Evolutionary conservation across 2,888 invertebrate genomes (phyloP), one percentile per base, ranked within the genome.

Genomic region (Thelaira solivaga): DNA sequence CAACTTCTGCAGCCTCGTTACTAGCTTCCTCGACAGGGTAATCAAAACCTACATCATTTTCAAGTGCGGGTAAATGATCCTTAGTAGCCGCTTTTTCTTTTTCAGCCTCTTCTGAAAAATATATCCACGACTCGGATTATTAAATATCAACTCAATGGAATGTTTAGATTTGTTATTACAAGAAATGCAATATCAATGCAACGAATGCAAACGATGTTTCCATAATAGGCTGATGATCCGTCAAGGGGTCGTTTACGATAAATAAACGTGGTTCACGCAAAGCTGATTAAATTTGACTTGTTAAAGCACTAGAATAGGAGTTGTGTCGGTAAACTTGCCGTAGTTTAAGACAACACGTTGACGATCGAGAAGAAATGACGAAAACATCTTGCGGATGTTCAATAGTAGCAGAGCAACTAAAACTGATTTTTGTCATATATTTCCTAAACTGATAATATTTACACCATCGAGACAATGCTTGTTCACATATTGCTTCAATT

Each of bases 141-240:
- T 97, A 96, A 80, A 93, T 92, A 85, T 96, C 83, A 99, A 91
- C 90, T 99, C 99, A 87, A 99, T 97, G 61, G 98, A 98, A 90
- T 97, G 96, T 16, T 95, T 92, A 61, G 96, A 94, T 93, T 99
- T 99, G 90, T 97, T 99, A 90, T 99, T 99, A 92, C 99, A 98
- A 80, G 99, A 99, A 88, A 99, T 98, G 97, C 96, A 90, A 99
- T 97, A 89, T 99, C 99, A 80, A 99, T 98, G 89, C 96, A 97
- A 85, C 97, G 92, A 80, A 99, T 91, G 99, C 99, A 87, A 99
- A 99, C 5, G 98, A 97, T 45, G 99, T 99, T 90, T 99, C 99
- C 84, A 97, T 98, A 85, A 99, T 97, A 51, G 99, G 98, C 90
- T 97, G 97, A 87, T 97, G 96, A 88, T 97, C 97, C 81, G 94